These are phyloP conservation scores for Eretmochelys imbricata DNA, from an alignment of 2,113 vertebrate genomes.

Conservation along the genomic window DNA sequence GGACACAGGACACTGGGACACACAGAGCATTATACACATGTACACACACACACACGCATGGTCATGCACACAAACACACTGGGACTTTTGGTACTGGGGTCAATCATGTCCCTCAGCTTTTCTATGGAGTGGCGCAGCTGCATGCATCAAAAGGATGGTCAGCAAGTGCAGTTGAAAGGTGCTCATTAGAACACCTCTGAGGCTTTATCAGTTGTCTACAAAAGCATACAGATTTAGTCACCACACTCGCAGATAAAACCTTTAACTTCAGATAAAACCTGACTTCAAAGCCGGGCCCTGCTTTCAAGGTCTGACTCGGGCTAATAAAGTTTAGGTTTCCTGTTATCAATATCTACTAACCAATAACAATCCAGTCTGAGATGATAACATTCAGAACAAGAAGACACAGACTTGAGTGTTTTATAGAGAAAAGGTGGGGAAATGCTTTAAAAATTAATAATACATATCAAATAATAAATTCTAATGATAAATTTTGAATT, in stretches of 20 bases:
- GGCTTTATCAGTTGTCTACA: slow-evolving; percentile 73
- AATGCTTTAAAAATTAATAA: neutral
- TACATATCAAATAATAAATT: neutral
- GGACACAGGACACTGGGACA: neutral
- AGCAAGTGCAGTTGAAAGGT: slow-evolving; percentile 51
- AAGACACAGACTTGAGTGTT: neutral
- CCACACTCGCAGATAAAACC: slow-evolving; percentile 68
- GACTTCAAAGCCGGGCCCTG: slow-evolving; percentile 64
- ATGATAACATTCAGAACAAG: neutral
- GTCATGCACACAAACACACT: slow-evolving; percentile 38
- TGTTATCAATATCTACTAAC: slow-evolving; percentile 44
- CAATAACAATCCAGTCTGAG: slow-evolving; percentile 14
- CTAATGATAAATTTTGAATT: neutral
- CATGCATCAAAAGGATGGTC: slow-evolving; percentile 55
- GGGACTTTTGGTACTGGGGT: slow-evolving; percentile 63
- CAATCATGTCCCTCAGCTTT: slow-evolving; percentile 63
- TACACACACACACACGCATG: neutral
- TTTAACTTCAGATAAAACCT: slow-evolving; percentile 1
- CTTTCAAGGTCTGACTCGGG: slow-evolving; percentile 65
- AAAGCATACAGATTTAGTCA: slow-evolving; percentile 65
- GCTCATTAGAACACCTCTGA: slow-evolving; percentile 71
- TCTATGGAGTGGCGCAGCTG: slow-evolving; percentile 24
- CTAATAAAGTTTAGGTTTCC: slow-evolving; percentile 29
- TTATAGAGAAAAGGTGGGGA: neutral
- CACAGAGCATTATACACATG: neutral